A percentile compares a stretch with the other conserved stretches of the same genome.
phyloP scores from a whole-genome alignment of 2,888 invertebrate species.

The Thumatha senex region DNA sequence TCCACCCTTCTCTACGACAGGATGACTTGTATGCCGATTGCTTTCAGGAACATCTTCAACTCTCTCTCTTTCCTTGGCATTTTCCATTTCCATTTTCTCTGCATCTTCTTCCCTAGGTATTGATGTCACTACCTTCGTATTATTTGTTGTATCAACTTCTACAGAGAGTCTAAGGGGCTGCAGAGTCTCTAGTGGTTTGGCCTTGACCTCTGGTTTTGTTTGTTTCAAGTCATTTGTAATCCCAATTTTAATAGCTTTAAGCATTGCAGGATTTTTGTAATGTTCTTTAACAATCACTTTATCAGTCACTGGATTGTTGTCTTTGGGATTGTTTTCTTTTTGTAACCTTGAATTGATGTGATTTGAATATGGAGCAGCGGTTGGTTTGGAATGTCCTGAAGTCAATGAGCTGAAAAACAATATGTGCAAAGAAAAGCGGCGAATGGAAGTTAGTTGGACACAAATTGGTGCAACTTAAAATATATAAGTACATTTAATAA shows the following conservation, averaged over 20 bases:
- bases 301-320: slow-evolving; percentile 10
- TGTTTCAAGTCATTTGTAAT: slow-evolving; percentile 54
- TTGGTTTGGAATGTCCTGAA: slow-evolving; percentile 61
- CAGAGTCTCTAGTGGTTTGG: not conserved
- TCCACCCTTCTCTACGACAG: slow-evolving; percentile 34
- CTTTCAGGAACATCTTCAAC: slow-evolving; percentile 16
- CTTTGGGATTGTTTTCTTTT: slow-evolving; percentile 71
- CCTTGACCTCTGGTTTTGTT: slow-evolving; percentile 2
- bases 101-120: slow-evolving; percentile 37
- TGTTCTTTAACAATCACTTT: slow-evolving; percentile 52
- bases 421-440: slow-evolving; percentile 28
- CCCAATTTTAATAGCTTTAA: slow-evolving; percentile 59
- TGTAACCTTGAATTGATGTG: slow-evolving; percentile 53
- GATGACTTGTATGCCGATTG: slow-evolving; percentile 20
- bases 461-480: not conserved
- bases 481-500: no score
- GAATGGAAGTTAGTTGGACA: not conserved
- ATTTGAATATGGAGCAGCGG: slow-evolving; percentile 37
- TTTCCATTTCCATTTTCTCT: slow-evolving; percentile 18
- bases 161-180: slow-evolving; percentile 51
- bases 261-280: slow-evolving; percentile 40
- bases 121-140: slow-evolving; percentile 57
- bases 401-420: slow-evolving; percentile 60
- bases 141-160: slow-evolving; percentile 56
- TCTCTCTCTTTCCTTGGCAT: slow-evolving; percentile 6